Evolutionary conservation across 2,888 invertebrate genomes (phyloP).

Genomic region (Dichetophora obliterata): DNA sequence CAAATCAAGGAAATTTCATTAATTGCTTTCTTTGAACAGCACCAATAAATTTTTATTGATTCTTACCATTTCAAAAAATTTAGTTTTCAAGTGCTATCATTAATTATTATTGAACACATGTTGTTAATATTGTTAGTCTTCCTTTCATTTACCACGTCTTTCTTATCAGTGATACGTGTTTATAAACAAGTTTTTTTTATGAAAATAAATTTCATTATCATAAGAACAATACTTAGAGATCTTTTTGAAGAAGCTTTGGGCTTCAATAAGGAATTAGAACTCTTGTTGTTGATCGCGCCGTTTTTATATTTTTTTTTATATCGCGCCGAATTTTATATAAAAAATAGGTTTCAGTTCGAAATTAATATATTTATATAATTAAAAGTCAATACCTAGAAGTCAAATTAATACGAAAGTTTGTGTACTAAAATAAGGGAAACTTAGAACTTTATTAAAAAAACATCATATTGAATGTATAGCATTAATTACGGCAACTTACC

Average conservation of each 20-base stretch:
- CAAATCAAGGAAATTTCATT: not conserved
- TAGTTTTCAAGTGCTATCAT: not conserved
- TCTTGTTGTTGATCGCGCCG: not conserved
- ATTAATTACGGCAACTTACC: no score
- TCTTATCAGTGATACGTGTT: not conserved
- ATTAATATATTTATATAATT: no score
- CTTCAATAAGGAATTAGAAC: not conserved
- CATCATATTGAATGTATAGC: no score
- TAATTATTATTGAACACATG: not conserved
- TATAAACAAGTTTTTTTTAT: not conserved
- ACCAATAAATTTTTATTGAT: not conserved
- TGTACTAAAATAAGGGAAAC: no score
- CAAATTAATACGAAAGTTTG: no score
- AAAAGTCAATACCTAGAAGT: no score
- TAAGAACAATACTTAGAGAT: not conserved
- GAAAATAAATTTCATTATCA: not conserved
- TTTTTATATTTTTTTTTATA: no score
- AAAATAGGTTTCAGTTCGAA: no score
- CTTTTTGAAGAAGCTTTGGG: not conserved
- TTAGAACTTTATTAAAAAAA: no score
- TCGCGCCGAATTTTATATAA: no score
- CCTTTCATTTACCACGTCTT: not conserved
- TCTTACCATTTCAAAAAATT: not conserved
- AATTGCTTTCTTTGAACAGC: not conserved
- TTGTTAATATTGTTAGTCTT: not conserved